phyloP scores from a whole-genome alignment of 2,888 invertebrate species.

The Chironomus tentans region DNA sequence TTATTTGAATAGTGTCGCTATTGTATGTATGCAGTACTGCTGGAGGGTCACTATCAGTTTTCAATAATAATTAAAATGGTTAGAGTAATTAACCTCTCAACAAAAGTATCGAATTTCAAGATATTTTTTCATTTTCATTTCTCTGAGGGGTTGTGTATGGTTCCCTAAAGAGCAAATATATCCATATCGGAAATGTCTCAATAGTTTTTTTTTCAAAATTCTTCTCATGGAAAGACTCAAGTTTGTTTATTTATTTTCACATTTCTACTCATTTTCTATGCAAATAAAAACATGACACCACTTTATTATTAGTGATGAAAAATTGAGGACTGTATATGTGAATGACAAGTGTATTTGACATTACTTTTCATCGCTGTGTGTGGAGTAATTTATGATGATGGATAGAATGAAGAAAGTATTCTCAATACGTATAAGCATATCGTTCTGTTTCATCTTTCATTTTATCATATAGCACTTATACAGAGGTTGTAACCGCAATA shows the following conservation, averaged over 20 bases:
- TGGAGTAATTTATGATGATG: no score
- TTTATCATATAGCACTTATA: no score
- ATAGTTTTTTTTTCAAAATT: neutral
- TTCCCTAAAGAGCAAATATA: no score
- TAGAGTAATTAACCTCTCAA: slow-evolving; percentile 24
- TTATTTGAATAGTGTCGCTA: no score
- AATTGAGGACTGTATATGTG: neutral
- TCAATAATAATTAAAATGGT: slow-evolving; percentile 18
- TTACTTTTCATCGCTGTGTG: neutral
- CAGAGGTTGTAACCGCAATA: no score
- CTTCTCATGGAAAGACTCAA: neutral
- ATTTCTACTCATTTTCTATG: neutral
- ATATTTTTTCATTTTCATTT: neutral
- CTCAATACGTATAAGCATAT: neutral
- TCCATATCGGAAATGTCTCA: neutral
- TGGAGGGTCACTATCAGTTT: neutral
- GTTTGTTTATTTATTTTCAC: slow-evolving; percentile 1
- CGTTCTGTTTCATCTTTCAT: no score
- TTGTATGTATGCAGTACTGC: neutral
- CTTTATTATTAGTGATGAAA: neutral
- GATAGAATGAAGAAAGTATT: neutral
- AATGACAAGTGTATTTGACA: neutral
- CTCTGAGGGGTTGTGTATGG: neutral
- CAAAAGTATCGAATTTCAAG: slow-evolving; percentile 8
- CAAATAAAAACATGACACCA: slow-evolving; percentile 4